Base-by-base conservation (phyloP, 2,113 vertebrate species). In the Psittacus erithacus region DNA sequence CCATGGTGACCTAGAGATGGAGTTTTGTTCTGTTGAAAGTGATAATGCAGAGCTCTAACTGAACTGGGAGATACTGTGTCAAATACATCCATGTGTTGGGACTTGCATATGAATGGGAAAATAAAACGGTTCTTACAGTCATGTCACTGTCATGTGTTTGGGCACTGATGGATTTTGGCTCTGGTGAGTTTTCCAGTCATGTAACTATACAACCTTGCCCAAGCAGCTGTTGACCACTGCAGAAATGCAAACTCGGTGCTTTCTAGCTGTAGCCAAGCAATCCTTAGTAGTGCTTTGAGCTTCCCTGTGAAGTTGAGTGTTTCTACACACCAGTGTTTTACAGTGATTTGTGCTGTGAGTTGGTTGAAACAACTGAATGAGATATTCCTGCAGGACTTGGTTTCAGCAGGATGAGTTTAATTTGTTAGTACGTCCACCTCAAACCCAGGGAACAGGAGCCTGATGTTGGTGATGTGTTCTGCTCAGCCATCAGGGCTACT, bases 41-140 rank as follows among this genome's bases (percentile, higher is more conserved):
- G 4, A 0, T 13, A 14, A 29, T 75, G 53, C 7, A 28, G 60
- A 79, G 31, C 41, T 80, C 19, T 31, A 14, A 31, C 41, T 50
- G 79, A 80, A n/a, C 47, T 60, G 17, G 18, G 11, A 9, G 65
- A 17, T 75, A 2, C 44, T 0, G 0, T 71, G 52, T 87, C 84
- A 87, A 17, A 80, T 44, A 28, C 9, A 4, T 52, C 49, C 74
- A 8, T 9, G 0, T 70, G 63, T 11, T 85, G 70, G 90, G 67
- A 62, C 19, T 55, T 85, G 68, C 63, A 8, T n/a, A 65, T 5
- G 64, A 91, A 67, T 41, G 70, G 82, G 22, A 74, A 91, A 96
- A 96, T 95, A 95, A 96, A 96, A 14, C 11, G 7, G 64, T 33
- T 82, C 86, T 69, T 63, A 59, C 12, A 9, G 23, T 59, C 35